Base-by-base conservation (phyloP, 2,797 vertebrate species). In the Steatocranus sp. region DNA sequence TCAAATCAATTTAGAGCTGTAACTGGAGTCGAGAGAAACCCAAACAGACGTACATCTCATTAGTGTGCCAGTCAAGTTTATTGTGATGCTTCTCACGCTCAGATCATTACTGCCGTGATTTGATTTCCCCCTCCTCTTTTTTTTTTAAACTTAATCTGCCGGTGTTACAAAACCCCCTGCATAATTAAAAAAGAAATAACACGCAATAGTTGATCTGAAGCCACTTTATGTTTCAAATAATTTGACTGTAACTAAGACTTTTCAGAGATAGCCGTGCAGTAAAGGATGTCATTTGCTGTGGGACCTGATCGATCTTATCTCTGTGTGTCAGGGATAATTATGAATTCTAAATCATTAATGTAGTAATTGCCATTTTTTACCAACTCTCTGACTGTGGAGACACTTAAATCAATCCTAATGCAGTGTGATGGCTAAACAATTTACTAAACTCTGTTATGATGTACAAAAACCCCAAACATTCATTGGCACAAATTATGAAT, bases 31-130 rank as follows among this genome's bases (percentile, higher is more conserved):
- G 3, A 66, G 36, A 66, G 61, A 66, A 66, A 0, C 34, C 20
- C 61, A 41, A 66, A 66, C 34, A 66, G 34, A 23, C 3, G 1
- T 23, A 23, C 36, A 23, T 38, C n/a, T 66, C 38, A 68, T 68
- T 68, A 68, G 63, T 68, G 63, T 17, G 36, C 38, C 63, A 43
- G 36, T 68, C 36, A 43, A 5, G 20, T 43, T 43, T 68, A 68
- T 68, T 68, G 36, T 43, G 63, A 68, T 68, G 36, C 63, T 43
- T 25, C 66, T 70, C 66, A 70, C 14, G 9, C 38, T 43, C 23
- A 46, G 23, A 70, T 70, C 38, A 18, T 46, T 11, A 46, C 14
- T 70, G 23, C 9, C 2, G 4, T 70, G 38, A 70, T 46, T 70
- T 43, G 20, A 68, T 43, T 68, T 43, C 34, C 63, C 7, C 23